A percentile compares a stretch with the other conserved stretches of the same genome.
Conservation (phyloP, 2,113 vertebrate genomes). For the Pomatorhinus ruficollis region DNA sequence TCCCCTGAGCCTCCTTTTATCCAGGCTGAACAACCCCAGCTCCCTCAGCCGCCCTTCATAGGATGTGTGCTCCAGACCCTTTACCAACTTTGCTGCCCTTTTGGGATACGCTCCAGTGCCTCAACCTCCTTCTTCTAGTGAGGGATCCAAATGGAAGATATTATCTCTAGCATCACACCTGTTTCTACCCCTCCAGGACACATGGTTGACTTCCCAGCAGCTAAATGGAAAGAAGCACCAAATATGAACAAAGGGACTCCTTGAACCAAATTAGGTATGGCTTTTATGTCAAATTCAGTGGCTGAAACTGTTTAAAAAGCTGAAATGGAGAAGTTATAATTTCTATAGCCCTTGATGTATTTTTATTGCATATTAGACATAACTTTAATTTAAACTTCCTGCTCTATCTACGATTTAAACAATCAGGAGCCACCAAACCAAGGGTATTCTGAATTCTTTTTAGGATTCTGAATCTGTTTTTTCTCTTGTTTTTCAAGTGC, state of each 20-base stretch:
- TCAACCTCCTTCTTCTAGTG: neutral
- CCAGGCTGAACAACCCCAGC: neutral
- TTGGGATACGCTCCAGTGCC: accelerated
- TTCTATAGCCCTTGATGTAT: neutral
- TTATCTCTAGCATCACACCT: neutral
- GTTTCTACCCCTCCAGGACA: neutral
- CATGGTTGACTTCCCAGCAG: neutral
- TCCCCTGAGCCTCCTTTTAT: neutral
- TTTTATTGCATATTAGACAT: neutral
- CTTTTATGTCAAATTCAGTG: neutral
- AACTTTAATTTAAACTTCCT: neutral
- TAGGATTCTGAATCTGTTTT: neutral
- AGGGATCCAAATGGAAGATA: neutral
- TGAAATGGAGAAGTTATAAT: neutral
- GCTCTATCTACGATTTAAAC: neutral
- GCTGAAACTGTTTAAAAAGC: neutral
- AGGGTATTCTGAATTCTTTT: neutral
- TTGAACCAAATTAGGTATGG: neutral
- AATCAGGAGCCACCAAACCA: neutral
- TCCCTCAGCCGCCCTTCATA: accelerated
- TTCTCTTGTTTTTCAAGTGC: neutral
- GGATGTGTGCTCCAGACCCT: neutral
- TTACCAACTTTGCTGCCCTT: neutral
- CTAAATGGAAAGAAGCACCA: neutral
- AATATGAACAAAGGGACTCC: neutral